Base-by-base conservation (phyloP, 1,140 invertebrate genomes). In the Campoletis sonorensis region DNA sequence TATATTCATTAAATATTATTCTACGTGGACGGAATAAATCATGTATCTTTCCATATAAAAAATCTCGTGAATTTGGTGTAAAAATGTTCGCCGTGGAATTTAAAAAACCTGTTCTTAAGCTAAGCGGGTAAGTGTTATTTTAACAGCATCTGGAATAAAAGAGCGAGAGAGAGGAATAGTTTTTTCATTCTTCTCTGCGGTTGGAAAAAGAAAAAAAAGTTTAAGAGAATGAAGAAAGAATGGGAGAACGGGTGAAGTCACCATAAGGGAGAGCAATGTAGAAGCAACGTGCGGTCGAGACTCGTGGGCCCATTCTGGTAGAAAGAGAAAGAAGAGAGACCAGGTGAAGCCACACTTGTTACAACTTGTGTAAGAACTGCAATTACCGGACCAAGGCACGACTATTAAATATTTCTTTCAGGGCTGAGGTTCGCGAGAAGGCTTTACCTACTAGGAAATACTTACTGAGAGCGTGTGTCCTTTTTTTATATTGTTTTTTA, bases 341-440 rank as follows among this genome's bases (percentile, higher is more conserved):
- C 78, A 84, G 81, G 83, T 80, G 83, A 84, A 84, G 76, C 78
- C 75, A 80, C 73, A 83, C 73, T 81, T 79, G 73, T 84, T 81
- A 80, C 77, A 80, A 79, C 68, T 81, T 81, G 76, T 68, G 78
- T 84, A 82, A 84, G 64, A 84, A 84, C 79, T 72, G 61, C 80
- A 84, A 84, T 84, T 84, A 82, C 78, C 70, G 37, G 49, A 77
- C 27, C 68, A 27, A 45, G 58, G 70, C 49, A 79, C 54, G 68
- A 82, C 78, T 82, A 82, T 82, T 81, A 82, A 84, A 81, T 80
- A 84, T 81, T 84, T 84, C 80, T 84, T 81, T 27, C n/a, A 58
- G 58, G 30, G 26, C 61, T 30, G 79, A 72, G 67, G 23, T 49
- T 73, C 61, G 54, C 73, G 54, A 45, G 40, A 71, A 77, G 80